These are phyloP conservation scores for Sinocyclocheilus maitianheensis DNA, from an alignment of 2,113 vertebrate species.

Conservation along the genomic window DNA sequence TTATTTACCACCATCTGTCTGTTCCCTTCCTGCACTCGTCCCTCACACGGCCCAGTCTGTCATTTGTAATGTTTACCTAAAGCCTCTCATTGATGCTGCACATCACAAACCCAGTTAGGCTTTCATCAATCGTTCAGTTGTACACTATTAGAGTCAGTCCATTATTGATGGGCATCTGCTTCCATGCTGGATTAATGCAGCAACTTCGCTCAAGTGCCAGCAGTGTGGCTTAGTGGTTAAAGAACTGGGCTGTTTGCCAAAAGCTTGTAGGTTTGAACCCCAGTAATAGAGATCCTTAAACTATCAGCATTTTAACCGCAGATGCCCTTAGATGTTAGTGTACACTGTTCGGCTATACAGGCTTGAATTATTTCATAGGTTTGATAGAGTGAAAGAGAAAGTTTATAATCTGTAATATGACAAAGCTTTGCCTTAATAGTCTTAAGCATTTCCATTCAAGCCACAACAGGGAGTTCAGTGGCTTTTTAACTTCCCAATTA, in stretches of 20 bases:
- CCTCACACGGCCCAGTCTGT: not conserved
- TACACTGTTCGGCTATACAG: too few species aligned
- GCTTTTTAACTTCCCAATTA: not conserved
- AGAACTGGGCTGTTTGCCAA: not conserved
- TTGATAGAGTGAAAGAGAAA: not conserved
- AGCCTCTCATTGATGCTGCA: not conserved
- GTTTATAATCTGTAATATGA: not conserved
- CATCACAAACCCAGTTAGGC: conserved; percentile 10
- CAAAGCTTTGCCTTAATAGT: too few species aligned
- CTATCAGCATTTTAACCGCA: not conserved
- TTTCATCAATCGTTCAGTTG: conserved; percentile 19
- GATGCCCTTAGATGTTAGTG: too few species aligned
- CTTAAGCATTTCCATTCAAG: not conserved
- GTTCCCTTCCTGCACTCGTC: not conserved
- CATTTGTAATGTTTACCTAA: conserved; percentile 19
- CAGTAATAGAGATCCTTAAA: not conserved
- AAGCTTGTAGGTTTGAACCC: not conserved
- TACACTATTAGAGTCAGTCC: conserved; percentile 11
- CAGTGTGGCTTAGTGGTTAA: not conserved
- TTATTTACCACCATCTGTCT: conserved; percentile 62
- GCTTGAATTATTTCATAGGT: too few species aligned
- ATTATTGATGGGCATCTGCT: conserved; percentile 36
- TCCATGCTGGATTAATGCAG: not conserved
- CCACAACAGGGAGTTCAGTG: not conserved
- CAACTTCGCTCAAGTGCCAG: not conserved